Evolutionary conservation across 2,888 invertebrate genomes (phyloP).

Genomic region (Catonia carolina): DNA sequence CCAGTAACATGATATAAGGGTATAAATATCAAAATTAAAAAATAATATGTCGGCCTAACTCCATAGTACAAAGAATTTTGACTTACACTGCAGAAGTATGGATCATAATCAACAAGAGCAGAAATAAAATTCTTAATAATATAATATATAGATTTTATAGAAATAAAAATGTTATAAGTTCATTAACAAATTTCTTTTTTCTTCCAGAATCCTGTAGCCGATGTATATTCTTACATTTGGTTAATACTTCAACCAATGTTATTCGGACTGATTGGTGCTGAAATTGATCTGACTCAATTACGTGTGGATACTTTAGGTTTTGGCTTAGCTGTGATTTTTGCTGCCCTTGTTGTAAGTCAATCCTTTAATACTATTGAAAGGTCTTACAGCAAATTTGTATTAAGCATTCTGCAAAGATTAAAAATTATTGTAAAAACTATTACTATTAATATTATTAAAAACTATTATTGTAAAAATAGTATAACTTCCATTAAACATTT

Average conservation of each 20-base stretch:
- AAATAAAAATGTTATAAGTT: too few species aligned
- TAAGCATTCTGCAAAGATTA: background rate
- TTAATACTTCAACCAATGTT: conserved; percentile 66
- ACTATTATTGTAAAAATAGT: too few species aligned
- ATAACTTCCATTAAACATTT: too few species aligned
- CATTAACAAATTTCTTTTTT: too few species aligned
- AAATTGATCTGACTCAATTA: conserved; percentile 45
- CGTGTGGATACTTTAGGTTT: conserved; percentile 28
- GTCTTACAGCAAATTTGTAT: background rate
- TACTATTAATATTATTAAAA: background rate
- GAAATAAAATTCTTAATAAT: too few species aligned
- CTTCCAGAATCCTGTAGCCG: conserved; percentile 47
- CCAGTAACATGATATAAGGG: too few species aligned
- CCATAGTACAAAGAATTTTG: too few species aligned
- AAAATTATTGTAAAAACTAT: background rate
- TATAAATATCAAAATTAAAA: too few species aligned
- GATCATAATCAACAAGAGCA: too few species aligned
- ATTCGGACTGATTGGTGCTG: conserved; percentile 70
- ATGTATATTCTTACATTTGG: conserved; percentile 47
- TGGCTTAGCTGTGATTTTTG: conserved; percentile 29
- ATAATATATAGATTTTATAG: too few species aligned
- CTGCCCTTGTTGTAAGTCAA: conserved; percentile 29
- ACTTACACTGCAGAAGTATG: too few species aligned
- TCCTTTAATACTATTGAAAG: background rate
- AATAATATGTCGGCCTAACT: too few species aligned